These are phyloP conservation scores for Plutomurus gul DNA, from an alignment of 1,140 invertebrate genomes.

Conservation along the genomic window DNA sequence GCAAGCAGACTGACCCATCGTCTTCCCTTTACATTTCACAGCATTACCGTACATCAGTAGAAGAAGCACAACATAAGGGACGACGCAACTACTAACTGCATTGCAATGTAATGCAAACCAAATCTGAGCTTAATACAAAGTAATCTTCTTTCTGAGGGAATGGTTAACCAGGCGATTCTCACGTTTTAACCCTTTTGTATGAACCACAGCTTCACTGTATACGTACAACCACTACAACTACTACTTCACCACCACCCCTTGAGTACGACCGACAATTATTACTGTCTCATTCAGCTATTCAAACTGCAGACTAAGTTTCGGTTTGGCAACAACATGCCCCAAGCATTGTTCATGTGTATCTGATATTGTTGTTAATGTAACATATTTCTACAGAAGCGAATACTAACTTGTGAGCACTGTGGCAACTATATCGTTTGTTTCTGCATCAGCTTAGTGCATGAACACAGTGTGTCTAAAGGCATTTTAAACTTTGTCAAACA, in stretches of 20 bases:
- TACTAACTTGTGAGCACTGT: background rate
- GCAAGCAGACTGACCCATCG: too few relatives aligned
- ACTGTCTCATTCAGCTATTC: conserved; percentile 8
- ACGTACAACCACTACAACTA: background rate
- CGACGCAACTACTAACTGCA: background rate
- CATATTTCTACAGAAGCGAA: too few relatives aligned
- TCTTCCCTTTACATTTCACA: too few relatives aligned
- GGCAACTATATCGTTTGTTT: background rate
- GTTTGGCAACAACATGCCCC: conserved; percentile 1
- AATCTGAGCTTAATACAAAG: background rate
- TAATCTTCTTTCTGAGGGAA: conserved; percentile 4
- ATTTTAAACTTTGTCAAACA: background rate
- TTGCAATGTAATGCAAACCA: background rate
- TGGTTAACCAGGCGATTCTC: conserved; percentile 25
- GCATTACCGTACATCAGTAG: background rate
- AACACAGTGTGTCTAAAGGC: background rate
- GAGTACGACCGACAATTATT: conserved; percentile 3
- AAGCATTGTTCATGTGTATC: background rate
- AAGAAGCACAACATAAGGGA: background rate
- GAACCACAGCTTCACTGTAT: background rate
- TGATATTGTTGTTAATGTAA: background rate
- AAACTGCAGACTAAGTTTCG: background rate
- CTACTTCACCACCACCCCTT: background rate
- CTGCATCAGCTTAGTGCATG: background rate
- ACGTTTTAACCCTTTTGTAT: conserved; percentile 20